A percentile compares a stretch with the other conserved stretches of the same genome.
These are phyloP conservation scores for Petrolisthes cinctipes DNA, from an alignment of 2,888 invertebrate species.

Conservation along the genomic window DNA sequence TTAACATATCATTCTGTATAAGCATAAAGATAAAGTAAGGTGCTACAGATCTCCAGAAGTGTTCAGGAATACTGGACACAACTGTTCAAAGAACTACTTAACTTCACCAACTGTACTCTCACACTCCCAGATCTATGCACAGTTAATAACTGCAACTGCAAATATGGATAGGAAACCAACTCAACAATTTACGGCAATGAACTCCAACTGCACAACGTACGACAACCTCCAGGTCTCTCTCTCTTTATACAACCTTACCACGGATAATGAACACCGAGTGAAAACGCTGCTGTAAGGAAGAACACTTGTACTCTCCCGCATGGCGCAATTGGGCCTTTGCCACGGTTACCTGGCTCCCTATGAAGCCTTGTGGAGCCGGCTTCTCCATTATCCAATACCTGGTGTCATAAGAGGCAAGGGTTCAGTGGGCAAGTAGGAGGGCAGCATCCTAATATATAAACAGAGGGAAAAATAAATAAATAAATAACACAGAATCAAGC, in stretches of 20 bases:
- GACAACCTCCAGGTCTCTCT: conserved; percentile 17
- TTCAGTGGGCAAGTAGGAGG: no score
- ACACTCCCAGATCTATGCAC: not conserved
- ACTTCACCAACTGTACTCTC: not conserved
- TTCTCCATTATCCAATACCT: conserved; percentile 51
- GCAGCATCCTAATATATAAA: no score
- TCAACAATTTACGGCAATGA: conserved; percentile 8
- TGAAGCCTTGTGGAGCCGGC: conserved; percentile 26
- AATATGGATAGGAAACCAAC: conserved; percentile 18
- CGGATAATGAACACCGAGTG: conserved; percentile 54
- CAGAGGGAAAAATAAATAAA: no score
- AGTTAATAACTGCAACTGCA: not conserved
- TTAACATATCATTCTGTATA: no score
- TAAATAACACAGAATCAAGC: no score
- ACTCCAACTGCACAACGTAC: no score
- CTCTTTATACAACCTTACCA: conserved; percentile 50
- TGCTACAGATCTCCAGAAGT: no score
- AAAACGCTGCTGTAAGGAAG: conserved; percentile 53
- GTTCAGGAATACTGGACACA: no score
- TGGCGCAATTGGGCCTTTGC: conserved; percentile 52
- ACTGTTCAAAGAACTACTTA: no score
- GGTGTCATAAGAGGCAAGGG: conserved; percentile 39
- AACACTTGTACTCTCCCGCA: conserved; percentile 62
- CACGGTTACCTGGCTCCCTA: conserved; percentile 53
- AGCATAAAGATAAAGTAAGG: no score